Evolutionary conservation across 2,113 vertebrate species (phyloP).

Genomic region (Oenanthe melanoleuca): DNA sequence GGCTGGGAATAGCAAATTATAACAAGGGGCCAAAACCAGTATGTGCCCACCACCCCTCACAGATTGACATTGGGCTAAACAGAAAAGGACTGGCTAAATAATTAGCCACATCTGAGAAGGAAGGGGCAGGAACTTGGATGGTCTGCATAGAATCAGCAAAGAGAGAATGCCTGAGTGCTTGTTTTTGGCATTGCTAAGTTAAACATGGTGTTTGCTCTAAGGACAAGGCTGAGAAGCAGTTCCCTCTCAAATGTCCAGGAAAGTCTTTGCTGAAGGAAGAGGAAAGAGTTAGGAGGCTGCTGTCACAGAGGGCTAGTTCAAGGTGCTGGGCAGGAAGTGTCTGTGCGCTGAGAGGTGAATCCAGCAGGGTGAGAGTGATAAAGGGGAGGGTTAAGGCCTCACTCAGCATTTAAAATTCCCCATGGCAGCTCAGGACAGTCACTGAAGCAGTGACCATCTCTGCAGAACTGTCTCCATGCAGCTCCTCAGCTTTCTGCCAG

Average conservation of each 20-base stretch:
- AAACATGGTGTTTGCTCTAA: background rate
- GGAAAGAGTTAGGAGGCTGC: background rate
- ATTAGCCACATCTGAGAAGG: background rate
- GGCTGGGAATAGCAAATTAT: background rate
- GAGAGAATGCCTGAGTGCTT: background rate
- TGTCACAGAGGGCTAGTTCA: background rate
- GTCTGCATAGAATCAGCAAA: background rate
- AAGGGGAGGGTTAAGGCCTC: background rate
- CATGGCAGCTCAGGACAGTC: background rate
- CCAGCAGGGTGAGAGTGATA: background rate
- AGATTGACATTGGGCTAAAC: background rate
- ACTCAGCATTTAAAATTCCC: background rate
- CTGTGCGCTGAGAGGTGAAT: background rate
- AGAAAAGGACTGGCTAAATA: background rate
- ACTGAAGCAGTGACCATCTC: background rate
- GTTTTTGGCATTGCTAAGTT: background rate
- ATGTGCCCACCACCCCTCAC: background rate
- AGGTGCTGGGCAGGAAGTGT: background rate
- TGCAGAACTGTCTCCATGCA: background rate
- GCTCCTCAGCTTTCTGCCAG: background rate
- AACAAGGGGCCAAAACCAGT: background rate
- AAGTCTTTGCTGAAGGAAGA: background rate
- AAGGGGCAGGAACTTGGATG: background rate
- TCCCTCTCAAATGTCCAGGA: background rate
- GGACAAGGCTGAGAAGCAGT: background rate